A percentile compares a stretch with the other conserved stretches of the same genome.
Evolutionary conservation across 2,113 vertebrate genomes (phyloP).

Genomic region (Pangasianodon hypophthalmus): DNA sequence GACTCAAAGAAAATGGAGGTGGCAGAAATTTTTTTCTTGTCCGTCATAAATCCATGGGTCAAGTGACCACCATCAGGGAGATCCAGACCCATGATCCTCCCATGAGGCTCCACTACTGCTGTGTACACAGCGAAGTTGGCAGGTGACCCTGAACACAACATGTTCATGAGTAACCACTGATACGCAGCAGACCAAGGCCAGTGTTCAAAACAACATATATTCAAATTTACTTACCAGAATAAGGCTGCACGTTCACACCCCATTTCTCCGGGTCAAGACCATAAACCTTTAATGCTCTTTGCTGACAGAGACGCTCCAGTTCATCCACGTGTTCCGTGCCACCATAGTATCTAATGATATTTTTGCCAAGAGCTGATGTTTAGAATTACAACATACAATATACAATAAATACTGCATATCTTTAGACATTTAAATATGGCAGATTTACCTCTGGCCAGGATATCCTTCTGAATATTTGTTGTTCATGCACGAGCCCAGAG

Average conservation of each 20-base stretch:
- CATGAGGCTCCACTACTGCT: slow-evolving; percentile 90
- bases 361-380: not conserved
- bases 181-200: not conserved
- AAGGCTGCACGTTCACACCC: slow-evolving; percentile 96
- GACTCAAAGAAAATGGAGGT: slow-evolving; percentile 98
- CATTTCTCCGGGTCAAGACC: slow-evolving; percentile 84
- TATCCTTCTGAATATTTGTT: slow-evolving; percentile 99
- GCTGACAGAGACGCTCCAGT: slow-evolving; percentile 92
- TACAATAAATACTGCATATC: too few species aligned
- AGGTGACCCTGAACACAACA: slow-evolving; percentile 79
- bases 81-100: slow-evolving; percentile 97
- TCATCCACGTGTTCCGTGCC: slow-evolving; percentile 92
- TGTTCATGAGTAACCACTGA: not conserved
- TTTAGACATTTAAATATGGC: not conserved
- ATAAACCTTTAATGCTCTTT: slow-evolving; percentile 85
- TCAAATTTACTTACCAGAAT: slow-evolving; percentile 85
- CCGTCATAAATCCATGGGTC: slow-evolving; percentile 97
- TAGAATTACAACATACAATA: not conserved
- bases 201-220: not conserved
- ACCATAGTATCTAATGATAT: slow-evolving; percentile 84
- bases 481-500: slow-evolving; percentile 96
- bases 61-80: slow-evolving; percentile 94
- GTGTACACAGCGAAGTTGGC: slow-evolving; percentile 96
- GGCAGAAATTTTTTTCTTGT: slow-evolving; percentile 96
- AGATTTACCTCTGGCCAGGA: slow-evolving; percentile 88